Evolutionary conservation across 2,113 vertebrate species (phyloP), one percentile per base, ranked within the genome.

Genomic region (Cariama cristata): DNA sequence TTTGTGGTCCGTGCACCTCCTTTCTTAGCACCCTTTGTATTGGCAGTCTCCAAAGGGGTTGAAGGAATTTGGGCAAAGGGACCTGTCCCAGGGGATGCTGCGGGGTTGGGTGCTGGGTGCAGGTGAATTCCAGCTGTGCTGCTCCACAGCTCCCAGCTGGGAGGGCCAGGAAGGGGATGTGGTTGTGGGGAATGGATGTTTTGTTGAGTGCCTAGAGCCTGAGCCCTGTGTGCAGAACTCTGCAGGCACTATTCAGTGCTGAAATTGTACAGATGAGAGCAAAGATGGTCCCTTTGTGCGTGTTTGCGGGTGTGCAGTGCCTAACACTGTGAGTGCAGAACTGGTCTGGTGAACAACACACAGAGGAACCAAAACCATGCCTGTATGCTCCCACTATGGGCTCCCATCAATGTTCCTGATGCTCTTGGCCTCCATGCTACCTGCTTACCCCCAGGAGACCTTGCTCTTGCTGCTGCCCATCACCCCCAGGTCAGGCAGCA

Each of bases 81-180:
- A 35, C 33, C 55, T 79, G 35, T 49, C n/a, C 58, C 16, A 20
- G 42, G 15, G 33, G 62, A 68, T 28, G 85, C 52, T 80, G 84
- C 0, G 0, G 40, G 6, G 3, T 16, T 75, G 50, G 38, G 44
- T 52, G 35, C n/a, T 49, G 79, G 75, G n/a, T 58, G 49, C 73
- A 27, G 67, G 67, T 69, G 67, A 58, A 87, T 79, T 79, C 42
- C 66, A 38, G 60, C 28, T 44, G 52, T 74, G 68, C 79, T 92
- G 83, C 53, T 84, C 53, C n/a, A 6, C 0, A 1, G 42, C 20
- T 67, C 6, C 40, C 2, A 1, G 40, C 19, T 63, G 62, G 49
- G 17, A 63, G 38, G 40, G 15, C 23, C 32, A 15, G 64, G 35
- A 44, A 62, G 38, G 60, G 60, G 45, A 52, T 0, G 16, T 59